phyloP scores from a whole-genome alignment of 2,888 invertebrate genomes.

The Polylopha cassiicola region DNA sequence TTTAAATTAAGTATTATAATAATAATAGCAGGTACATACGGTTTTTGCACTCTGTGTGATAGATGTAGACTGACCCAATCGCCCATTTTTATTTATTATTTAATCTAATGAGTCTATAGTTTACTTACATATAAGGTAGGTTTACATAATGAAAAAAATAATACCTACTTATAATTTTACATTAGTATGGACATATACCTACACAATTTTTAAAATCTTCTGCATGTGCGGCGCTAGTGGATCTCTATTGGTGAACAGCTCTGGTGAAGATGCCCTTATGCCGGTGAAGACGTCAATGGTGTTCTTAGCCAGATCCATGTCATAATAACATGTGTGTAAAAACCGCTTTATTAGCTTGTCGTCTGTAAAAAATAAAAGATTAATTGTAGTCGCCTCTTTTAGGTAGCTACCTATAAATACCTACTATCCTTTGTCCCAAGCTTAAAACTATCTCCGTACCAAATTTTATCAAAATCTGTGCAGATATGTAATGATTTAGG shows the following conservation, averaged over 20 bases:
- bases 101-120: no score
- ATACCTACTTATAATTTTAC: no score
- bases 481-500: no score
- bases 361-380: slow-evolving; percentile 55
- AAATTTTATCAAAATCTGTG: no score
- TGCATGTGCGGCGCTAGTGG: slow-evolving; percentile 66
- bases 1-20: no score
- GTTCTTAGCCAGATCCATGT: slow-evolving; percentile 72
- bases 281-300: slow-evolving; percentile 69
- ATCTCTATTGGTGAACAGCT: slow-evolving; percentile 76
- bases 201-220: slow-evolving; percentile 72
- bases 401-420: background rate
- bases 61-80: no score
- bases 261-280: slow-evolving; percentile 72
- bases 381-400: slow-evolving; percentile 8
- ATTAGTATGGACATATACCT: slow-evolving; percentile 36
- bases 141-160: no score
- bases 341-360: slow-evolving; percentile 70
- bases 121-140: no score
- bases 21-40: no score
- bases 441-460: no score
- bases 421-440: slow-evolving; percentile 21
- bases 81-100: no score
- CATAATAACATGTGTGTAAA: slow-evolving; percentile 74
- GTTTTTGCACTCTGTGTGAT: no score